Conservation (phyloP, 2,888 invertebrate species). For the Drosophila picticornis region DNA sequence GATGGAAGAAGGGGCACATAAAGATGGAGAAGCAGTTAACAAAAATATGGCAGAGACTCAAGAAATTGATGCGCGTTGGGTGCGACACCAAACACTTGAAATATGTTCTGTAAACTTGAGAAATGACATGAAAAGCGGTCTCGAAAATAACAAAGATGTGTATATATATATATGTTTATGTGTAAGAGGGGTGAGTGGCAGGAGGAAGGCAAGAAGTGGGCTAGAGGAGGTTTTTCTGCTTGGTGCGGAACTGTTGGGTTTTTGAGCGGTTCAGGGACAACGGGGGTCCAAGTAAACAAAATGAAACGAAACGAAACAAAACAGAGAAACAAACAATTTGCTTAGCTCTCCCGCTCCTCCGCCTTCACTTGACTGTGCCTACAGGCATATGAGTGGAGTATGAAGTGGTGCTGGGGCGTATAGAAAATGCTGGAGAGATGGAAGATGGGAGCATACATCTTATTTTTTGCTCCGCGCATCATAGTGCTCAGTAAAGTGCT, state of each 20-base stretch:
- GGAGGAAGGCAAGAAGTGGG: neutral
- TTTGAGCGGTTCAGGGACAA: constrained; percentile 27
- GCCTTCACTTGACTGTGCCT: constrained; percentile 16
- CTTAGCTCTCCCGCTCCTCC: constrained; percentile 25
- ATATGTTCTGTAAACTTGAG: constrained; percentile 79
- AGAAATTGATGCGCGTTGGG: constrained; percentile 75
- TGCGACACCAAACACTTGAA: constrained; percentile 78
- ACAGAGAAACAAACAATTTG: constrained; percentile 68
- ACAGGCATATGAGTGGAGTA: constrained; percentile 56
- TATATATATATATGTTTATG: neutral
- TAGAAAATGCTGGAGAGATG: neutral
- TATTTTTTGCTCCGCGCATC: constrained; percentile 39
- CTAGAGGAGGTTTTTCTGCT: neutral
- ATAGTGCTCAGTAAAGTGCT: constrained; percentile 54
- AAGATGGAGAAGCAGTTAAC: neutral
- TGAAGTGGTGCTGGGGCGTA: constrained; percentile 1
- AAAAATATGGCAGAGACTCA: constrained; percentile 37
- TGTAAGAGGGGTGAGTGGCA: neutral
- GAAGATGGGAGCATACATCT: constrained; percentile 42
- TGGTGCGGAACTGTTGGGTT: constrained; percentile 9
- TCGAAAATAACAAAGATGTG: constrained; percentile 44
- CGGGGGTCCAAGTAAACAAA: constrained; percentile 63
- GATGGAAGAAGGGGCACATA: neutral
- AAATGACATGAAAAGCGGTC: constrained; percentile 70
- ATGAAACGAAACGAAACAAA: constrained; percentile 43